phyloP scores from a whole-genome alignment of 30 jellyfish, hydroid and myxozoan species.

The Pelagia noctiluca region DNA sequence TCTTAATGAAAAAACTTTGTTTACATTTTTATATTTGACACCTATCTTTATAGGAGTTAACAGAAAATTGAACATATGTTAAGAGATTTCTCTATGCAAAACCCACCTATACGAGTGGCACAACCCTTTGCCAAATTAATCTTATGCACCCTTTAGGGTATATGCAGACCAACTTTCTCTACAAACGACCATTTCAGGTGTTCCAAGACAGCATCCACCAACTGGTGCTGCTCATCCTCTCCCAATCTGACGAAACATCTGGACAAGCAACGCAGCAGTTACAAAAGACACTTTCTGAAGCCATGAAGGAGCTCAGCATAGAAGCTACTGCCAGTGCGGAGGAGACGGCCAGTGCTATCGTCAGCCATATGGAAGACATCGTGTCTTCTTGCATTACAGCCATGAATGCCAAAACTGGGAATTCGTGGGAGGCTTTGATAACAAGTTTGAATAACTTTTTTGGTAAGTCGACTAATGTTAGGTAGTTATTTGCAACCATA shows the following conservation, averaged over 20 bases:
- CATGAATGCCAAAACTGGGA: not conserved
- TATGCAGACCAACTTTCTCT: too few relatives aligned
- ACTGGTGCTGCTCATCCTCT: conserved; percentile 18
- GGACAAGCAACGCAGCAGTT: conserved; percentile 27
- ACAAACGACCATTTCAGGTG: too few relatives aligned
- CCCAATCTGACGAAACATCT: conserved; percentile 53
- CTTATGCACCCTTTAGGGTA: too few relatives aligned
- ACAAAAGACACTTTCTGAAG: conserved; percentile 17
- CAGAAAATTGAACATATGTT: too few relatives aligned
- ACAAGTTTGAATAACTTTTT: conserved; percentile 12
- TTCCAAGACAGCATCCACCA: conserved; percentile 50
- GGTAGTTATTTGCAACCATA: not conserved
- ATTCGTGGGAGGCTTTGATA: conserved; percentile 49
- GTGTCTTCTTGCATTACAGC: conserved; percentile 18
- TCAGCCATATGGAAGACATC: conserved; percentile 13
- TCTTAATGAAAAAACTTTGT: too few relatives aligned
- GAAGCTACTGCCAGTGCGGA: conserved; percentile 22
- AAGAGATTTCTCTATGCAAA: too few relatives aligned
- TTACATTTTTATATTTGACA: too few relatives aligned
- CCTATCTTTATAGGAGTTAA: too few relatives aligned
- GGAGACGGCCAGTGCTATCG: conserved; percentile 34
- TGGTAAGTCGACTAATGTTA: conserved; percentile 6
- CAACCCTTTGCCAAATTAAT: too few relatives aligned
- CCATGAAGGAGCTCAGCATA: conserved; percentile 41
- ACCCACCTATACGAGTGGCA: too few relatives aligned